Base-by-base conservation (phyloP, 2,888 invertebrate genomes). In the Pharmacophagus antenor region DNA sequence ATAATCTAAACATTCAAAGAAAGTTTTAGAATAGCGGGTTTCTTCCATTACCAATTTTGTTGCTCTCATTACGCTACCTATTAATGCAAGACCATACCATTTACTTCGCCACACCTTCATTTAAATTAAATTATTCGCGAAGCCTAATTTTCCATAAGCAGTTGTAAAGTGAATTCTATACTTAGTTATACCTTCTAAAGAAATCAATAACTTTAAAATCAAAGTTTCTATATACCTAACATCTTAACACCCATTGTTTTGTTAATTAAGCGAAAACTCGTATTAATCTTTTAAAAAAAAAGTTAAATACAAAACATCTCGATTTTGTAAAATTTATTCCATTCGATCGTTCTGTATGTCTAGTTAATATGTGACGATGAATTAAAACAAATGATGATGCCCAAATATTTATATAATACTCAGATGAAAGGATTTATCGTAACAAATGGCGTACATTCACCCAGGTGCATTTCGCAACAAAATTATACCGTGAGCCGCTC, bases 401-500 rank as follows among this genome's bases (percentile, higher is more conserved):
- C 18, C 18, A 44, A 42, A 6, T 42, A 18, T 18, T 22, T 22
- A 18, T 15, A 3, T 47, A 47, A 47, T 47, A 18, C 8, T 21
- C 12, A 23, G 22, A 37, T 21, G 41, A 52, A 52, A 23, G 22
- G n/a, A 27, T 41, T 17, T 22, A 41, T 22, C 31, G 15, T 20
- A 52, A 22, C 10, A 10, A 18, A 17, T n/a, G 25, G 12, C 21
- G 46, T 58, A 31, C 56, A 42, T 57, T 57, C 44, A 57, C 50
- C 27, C 20, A 42, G 27, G 8, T 46, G 44, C 31, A 58, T 58
- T 58, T 58, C 37, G 58, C 51, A 58, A 58, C 46, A 17, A 20
- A 31, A 44, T 7, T 42, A 44, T 10, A 44, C 58, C 12, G 51
- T 4, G 7, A 15, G 15, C 57, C 51, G 21, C 44, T 58, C 58